A percentile compares a stretch with the other conserved stretches of the same genome.
phyloP scores from a whole-genome alignment of 2,113 vertebrate genomes.

The Nansenia antarctica region DNA sequence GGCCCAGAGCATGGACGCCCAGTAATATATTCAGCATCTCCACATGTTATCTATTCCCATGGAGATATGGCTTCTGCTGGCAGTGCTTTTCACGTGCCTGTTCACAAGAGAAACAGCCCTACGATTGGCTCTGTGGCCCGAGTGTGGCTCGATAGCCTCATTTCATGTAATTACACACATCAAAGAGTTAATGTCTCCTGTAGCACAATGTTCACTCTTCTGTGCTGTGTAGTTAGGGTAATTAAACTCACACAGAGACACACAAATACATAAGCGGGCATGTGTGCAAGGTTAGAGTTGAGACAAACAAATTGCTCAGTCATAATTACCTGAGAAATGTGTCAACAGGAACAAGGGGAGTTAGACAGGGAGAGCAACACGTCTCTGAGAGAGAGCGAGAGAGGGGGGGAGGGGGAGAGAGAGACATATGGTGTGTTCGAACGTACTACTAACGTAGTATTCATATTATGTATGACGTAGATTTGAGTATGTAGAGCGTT shows the following conservation, averaged over 20 bases:
- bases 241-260: background rate
- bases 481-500: no score
- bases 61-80: background rate
- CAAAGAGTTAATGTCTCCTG: conserved; percentile 11
- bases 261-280: background rate
- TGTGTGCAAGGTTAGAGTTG: background rate
- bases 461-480: no score
- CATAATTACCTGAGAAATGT: background rate
- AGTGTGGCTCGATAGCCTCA: conserved; percentile 6
- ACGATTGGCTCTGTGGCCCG: background rate
- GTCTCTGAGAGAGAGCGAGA: no score
- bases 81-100: conserved; percentile 11
- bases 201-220: background rate
- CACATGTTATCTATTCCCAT: conserved; percentile 13
- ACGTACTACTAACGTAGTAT: no score
- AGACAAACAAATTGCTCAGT: background rate
- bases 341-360: no score
- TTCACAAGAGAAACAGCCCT: background rate
- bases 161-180: conserved; percentile 38
- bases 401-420: no score
- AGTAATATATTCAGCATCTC: no score
- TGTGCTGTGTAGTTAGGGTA: background rate
- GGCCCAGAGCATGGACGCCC: background rate
- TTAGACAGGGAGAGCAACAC: background rate
- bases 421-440: no score